Base-by-base conservation (phyloP, 2,797 vertebrate species). In the Takifugu rubripes region DNA sequence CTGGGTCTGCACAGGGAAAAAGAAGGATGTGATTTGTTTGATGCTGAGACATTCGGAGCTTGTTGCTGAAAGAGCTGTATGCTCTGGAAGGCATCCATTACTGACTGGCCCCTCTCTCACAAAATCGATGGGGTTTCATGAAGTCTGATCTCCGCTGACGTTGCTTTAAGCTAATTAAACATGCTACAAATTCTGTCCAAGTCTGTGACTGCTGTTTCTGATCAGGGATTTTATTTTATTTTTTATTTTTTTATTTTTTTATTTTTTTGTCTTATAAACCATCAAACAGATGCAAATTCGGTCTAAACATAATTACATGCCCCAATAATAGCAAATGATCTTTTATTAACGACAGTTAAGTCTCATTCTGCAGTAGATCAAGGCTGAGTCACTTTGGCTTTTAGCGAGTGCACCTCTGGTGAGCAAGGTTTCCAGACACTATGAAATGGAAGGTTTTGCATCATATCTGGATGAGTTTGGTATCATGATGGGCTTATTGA, bases 41-140 rank as follows among this genome's bases (percentile, higher is more conserved):
- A 72, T 75, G 70, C 36, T 11, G 36, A 44, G 43, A 44, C 2
- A 17, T 17, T 44, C 36, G 55, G 65, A 78, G 59, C 67, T 27
- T 36, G 73, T 70, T 81, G 82, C 84, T 84, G 84, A 88, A 86
- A 48, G 77, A 87, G 84, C 82, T 61, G 71, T 64, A 24, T 36
- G 68, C 56, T 21, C 80, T 66, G 71, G 64, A 64, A 71, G 61
- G 48, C 74, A 80, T 87, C 76, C 67, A 74, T 87, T 84, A 82
- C 16, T 26, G 51, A 57, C 70, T 14, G 68, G 60, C 43, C 53
- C 64, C 64, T 52, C 57, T 66, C 79, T 76, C 84, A 85, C 68
- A 69, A 81, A 85, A 87, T 88, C 82, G 60, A 88, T 88, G 61
- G 36, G 26, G 70, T 72, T 81, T 74, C n/a, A 54, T 67, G 70